phyloP scores from a whole-genome alignment of 2,888 invertebrate species.

The Plebejus anna region DNA sequence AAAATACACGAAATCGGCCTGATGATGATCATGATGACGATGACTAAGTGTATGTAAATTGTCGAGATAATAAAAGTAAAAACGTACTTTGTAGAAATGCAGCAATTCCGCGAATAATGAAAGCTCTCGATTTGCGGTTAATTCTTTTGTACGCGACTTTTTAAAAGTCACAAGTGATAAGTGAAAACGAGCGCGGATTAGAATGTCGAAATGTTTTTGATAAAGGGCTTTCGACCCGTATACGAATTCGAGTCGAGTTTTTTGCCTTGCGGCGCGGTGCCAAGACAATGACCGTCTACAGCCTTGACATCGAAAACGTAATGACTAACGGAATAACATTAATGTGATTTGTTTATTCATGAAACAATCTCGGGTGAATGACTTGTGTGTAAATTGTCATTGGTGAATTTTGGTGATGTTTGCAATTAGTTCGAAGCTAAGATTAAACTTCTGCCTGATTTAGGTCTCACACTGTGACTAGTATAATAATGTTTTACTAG shows the following conservation, averaged over 20 bases:
- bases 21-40: conserved; percentile 9
- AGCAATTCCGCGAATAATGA: conserved; percentile 26
- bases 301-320: conserved; percentile 22
- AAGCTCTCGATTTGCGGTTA: conserved; percentile 26
- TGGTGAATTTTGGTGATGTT: neutral
- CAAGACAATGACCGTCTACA: conserved; percentile 17
- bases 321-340: conserved; percentile 5
- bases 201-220: conserved; percentile 4
- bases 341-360: conserved; percentile 20
- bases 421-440: neutral
- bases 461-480: neutral
- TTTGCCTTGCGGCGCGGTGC: neutral
- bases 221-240: conserved; percentile 20
- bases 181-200: neutral
- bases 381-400: neutral
- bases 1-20: neutral
- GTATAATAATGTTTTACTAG: too few species aligned
- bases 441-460: neutral
- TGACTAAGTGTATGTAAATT: conserved; percentile 15
- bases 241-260: neutral
- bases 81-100: conserved; percentile 25
- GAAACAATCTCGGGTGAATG: conserved; percentile 16
- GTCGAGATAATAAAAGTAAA: conserved; percentile 21
- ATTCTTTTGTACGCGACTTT: conserved; percentile 19
- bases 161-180: conserved; percentile 16